Conservation (phyloP, 2,113 vertebrate species). For the Pavo muticus region DNA sequence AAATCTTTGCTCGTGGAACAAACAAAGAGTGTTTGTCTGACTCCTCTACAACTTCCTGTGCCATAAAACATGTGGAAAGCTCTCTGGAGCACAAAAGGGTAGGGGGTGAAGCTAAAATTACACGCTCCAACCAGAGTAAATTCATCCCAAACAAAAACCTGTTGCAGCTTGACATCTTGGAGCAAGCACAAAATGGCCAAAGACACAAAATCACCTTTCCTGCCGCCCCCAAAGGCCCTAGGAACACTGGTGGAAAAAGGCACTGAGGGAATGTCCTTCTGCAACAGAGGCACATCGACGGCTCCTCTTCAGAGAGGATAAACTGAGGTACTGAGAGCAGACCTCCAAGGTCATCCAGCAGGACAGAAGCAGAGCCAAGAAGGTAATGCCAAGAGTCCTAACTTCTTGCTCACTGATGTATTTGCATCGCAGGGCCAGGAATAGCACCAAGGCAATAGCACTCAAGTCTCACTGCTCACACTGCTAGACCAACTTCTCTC, state of each 20-base stretch:
- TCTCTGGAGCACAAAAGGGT: conserved; percentile 10
- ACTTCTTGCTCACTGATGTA: not conserved
- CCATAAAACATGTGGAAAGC: conserved; percentile 51
- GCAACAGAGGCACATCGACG: not conserved
- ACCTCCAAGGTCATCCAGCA: not conserved
- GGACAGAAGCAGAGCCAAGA: not conserved
- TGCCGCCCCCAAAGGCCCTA: not conserved
- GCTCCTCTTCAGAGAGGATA: not conserved
- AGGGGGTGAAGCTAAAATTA: conserved; percentile 36
- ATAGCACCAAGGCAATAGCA: not conserved
- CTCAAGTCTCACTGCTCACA: not conserved
- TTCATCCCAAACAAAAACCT: conserved; percentile 14
- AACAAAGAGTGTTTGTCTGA: conserved; percentile 77
- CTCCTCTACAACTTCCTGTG: conserved; percentile 59
- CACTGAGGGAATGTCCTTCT: not conserved
- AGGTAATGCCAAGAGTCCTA: not conserved
- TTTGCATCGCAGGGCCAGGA: not conserved
- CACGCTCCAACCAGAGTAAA: not conserved
- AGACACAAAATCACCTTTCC: not conserved
- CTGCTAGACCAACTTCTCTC: not conserved
- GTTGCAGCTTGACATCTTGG: not conserved
- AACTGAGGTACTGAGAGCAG: not conserved
- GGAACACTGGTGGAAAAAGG: not conserved
- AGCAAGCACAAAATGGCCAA: not conserved
- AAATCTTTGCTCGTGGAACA: conserved; percentile 70